These are phyloP conservation scores for Medauroidea extradentata DNA, from an alignment of 1,140 invertebrate genomes.

Conservation along the genomic window DNA sequence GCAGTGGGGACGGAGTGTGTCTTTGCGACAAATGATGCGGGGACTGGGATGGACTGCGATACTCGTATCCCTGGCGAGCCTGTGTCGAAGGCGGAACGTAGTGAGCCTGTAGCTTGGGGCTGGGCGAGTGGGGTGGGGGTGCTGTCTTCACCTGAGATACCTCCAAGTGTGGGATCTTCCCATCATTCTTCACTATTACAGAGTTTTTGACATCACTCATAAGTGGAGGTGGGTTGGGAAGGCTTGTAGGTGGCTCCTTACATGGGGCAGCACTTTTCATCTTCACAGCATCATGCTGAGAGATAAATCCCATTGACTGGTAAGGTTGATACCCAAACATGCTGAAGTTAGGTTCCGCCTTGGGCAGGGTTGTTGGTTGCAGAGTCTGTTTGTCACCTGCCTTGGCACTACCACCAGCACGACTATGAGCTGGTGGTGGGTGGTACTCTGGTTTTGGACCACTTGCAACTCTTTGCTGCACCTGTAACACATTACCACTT, in stretches of 20 bases:
- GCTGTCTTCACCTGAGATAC: conserved; percentile 46
- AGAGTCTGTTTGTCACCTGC: conserved; percentile 49
- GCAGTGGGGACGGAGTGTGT: conserved; percentile 31
- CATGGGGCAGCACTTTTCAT: conserved; percentile 15
- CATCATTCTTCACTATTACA: conserved; percentile 73
- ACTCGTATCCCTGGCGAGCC: conserved; percentile 43
- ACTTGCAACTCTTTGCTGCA: conserved; percentile 37
- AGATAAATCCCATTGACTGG: conserved; percentile 45
- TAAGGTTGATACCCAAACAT: conserved; percentile 65
- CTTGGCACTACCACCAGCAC: conserved; percentile 39
- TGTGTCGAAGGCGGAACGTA: conserved; percentile 53
- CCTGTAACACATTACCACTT: background rate
- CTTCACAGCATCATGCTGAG: conserved; percentile 45
- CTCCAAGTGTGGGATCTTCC: conserved; percentile 51
- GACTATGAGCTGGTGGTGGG: conserved; percentile 51
- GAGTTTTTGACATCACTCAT: conserved; percentile 66
- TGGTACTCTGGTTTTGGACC: conserved; percentile 52
- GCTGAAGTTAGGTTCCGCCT: conserved; percentile 69
- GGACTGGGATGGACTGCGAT: conserved; percentile 52
- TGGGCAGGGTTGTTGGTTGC: conserved; percentile 56
- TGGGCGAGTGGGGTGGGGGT: conserved; percentile 54
- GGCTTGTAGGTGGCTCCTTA: conserved; percentile 9
- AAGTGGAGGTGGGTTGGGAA: conserved; percentile 55
- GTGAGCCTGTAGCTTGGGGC: conserved; percentile 51
- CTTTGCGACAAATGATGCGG: conserved; percentile 46